These are phyloP conservation scores for Drosophila maculinotata DNA, from an alignment of 2,888 invertebrate genomes.

Conservation along the genomic window DNA sequence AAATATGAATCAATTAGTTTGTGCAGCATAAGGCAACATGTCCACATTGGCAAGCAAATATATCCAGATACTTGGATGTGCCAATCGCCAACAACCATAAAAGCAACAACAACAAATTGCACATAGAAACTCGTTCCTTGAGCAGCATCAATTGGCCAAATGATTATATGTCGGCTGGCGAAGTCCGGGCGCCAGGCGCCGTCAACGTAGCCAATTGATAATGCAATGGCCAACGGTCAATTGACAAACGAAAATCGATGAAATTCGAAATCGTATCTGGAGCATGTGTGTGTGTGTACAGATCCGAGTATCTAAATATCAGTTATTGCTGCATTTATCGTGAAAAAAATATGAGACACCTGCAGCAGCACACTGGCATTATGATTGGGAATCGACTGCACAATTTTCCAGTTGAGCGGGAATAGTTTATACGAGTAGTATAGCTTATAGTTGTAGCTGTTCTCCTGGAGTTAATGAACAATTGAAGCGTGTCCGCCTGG, in stretches of 20 bases:
- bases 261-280: slow-evolving; percentile 62
- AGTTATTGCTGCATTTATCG: slow-evolving; percentile 37
- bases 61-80: slow-evolving; percentile 33
- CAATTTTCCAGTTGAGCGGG: slow-evolving; percentile 73
- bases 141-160: slow-evolving; percentile 70
- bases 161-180: slow-evolving; percentile 48
- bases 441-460: slow-evolving; percentile 23
- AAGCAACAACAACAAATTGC: slow-evolving; percentile 54
- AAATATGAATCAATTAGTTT: slow-evolving; percentile 77
- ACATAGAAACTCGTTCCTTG: slow-evolving; percentile 67
- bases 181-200: slow-evolving; percentile 14
- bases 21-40: slow-evolving; percentile 69
- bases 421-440: neutral
- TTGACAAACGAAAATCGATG: slow-evolving; percentile 75
- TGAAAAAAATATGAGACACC: slow-evolving; percentile 70
- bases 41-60: slow-evolving; percentile 24
- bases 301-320: slow-evolving; percentile 44
- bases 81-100: slow-evolving; percentile 43
- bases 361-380: slow-evolving; percentile 58
- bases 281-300: slow-evolving; percentile 33
- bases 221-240: slow-evolving; percentile 61
- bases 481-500: slow-evolving; percentile 71
- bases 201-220: slow-evolving; percentile 59
- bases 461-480: slow-evolving; percentile 60
- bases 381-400: slow-evolving; percentile 56